Base-by-base conservation (phyloP, 2,888 invertebrate species). In the Rapana venosa region DNA sequence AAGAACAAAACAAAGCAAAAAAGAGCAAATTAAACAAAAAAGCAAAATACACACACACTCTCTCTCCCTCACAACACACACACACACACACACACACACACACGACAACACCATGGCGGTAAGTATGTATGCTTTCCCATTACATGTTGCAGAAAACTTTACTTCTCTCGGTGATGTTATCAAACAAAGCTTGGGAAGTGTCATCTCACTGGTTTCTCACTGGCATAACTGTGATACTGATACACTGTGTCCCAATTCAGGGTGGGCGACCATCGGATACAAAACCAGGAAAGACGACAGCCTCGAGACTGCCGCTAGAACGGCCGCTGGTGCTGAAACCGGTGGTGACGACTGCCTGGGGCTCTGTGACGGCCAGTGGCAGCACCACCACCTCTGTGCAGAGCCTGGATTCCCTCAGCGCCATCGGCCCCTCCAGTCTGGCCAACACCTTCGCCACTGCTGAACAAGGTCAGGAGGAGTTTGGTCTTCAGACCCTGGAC, bases 401-500 rank as follows among this genome's bases (percentile, higher is more conserved):
- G 26, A 32, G 89, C n/a, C 13, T n/a, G 26, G 74, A 89, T 2
- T 66, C 85, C 0, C 32, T n/a, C 47, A 89, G 89, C 26, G 74
- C 74, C 66, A 83, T 90, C 0, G 88, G 30, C 17, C 85, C 83
- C 26, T 91, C 91, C 36, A 90, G 88, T 61, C 81, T 91, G 26
- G 88, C 79, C 81, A 91, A 87, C 74, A 91, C 90, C 58, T 91
- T 90, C 26, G 91, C 91, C 47, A 91, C 85, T 26, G 90, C 90
- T 70, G 91, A 91, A 26, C 88, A 87, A 4, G 81, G n/a, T 0
- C 61, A 56, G 36, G 92, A 91, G 32, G 91, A 91, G 30, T 91
- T 91, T 87, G 92, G 91, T 2, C 87, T 92, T 15, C 91, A 92
- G 87, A 92, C 92, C 26, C 90, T 93, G 84, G 94, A 94, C 88